Conservation (phyloP, 1,140 invertebrate species). For the Hyposmocoma kahamanoa region DNA sequence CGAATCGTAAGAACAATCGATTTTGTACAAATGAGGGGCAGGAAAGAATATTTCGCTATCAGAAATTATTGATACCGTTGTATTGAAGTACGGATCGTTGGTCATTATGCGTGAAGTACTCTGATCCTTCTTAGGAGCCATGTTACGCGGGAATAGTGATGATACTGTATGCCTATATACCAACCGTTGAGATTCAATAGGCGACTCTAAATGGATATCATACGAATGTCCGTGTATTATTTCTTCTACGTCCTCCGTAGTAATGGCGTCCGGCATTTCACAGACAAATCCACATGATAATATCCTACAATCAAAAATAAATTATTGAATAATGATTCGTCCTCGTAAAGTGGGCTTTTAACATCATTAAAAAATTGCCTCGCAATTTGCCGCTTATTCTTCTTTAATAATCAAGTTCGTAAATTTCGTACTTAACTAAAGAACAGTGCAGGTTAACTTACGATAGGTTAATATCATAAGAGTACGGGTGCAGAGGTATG, state of each 20-base stretch:
- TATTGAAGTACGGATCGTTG: conserved; percentile 76
- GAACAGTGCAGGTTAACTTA: conserved; percentile 23
- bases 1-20: conserved; percentile 34
- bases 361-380: too few relatives aligned
- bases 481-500: conserved; percentile 54
- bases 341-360: too few relatives aligned
- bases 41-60: conserved; percentile 77
- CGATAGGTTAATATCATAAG: conserved; percentile 63
- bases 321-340: conserved; percentile 7
- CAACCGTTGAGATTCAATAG: conserved; percentile 49
- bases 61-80: conserved; percentile 74
- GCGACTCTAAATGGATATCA: conserved; percentile 69
- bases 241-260: conserved; percentile 61
- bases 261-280: conserved; percentile 56
- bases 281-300: conserved; percentile 77
- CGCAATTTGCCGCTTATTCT: too few relatives aligned
- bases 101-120: conserved; percentile 72
- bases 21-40: conserved; percentile 56
- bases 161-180: conserved; percentile 51
- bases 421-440: too few relatives aligned
- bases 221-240: conserved; percentile 73
- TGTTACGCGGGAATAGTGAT: conserved; percentile 42
- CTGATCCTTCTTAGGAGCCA: conserved; percentile 68
- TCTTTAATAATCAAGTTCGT: too few relatives aligned
- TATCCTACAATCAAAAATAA: conserved; percentile 39